A percentile compares a stretch with the other conserved stretches of the same genome.
Evolutionary conservation across 1,140 invertebrate genomes (phyloP).

Genomic region (Pachyrhynchus sulphureomaculatus): DNA sequence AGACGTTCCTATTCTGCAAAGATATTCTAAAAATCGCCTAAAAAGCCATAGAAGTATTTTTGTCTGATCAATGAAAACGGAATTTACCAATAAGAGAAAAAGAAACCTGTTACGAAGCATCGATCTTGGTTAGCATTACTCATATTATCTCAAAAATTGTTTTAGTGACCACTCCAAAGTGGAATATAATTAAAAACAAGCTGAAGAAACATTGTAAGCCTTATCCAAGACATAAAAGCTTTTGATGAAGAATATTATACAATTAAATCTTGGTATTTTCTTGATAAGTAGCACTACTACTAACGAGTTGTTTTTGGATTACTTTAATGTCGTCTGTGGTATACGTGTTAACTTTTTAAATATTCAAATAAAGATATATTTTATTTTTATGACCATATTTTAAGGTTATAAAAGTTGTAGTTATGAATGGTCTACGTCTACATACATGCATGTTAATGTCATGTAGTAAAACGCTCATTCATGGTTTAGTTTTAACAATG

Average conservation of each 20-base stretch:
- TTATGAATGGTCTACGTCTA: no score
- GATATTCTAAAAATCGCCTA: no score
- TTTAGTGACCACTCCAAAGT: constrained; percentile 26
- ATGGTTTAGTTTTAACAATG: no score
- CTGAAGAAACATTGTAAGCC: constrained; percentile 16
- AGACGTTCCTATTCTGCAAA: no score
- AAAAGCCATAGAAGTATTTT: no score
- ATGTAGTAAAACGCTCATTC: no score
- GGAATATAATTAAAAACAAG: constrained; percentile 29
- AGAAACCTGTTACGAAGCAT: neutral
- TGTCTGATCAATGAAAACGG: no score
- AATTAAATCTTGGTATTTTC: constrained; percentile 28
- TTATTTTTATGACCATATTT: no score
- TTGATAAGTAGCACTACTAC: constrained; percentile 22
- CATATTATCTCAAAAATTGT: constrained; percentile 18
- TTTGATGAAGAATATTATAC: constrained; percentile 29
- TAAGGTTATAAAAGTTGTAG: no score
- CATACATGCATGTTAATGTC: no score
- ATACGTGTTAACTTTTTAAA: neutral
- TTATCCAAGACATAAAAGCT: constrained; percentile 30
- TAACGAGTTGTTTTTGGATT: constrained; percentile 26
- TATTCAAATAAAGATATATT: no score
- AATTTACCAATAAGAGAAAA: neutral
- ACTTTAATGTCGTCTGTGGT: constrained; percentile 13
- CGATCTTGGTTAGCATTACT: neutral